Base-by-base conservation (phyloP, 2,888 invertebrate genomes). In the Mellilla xanthometata region DNA sequence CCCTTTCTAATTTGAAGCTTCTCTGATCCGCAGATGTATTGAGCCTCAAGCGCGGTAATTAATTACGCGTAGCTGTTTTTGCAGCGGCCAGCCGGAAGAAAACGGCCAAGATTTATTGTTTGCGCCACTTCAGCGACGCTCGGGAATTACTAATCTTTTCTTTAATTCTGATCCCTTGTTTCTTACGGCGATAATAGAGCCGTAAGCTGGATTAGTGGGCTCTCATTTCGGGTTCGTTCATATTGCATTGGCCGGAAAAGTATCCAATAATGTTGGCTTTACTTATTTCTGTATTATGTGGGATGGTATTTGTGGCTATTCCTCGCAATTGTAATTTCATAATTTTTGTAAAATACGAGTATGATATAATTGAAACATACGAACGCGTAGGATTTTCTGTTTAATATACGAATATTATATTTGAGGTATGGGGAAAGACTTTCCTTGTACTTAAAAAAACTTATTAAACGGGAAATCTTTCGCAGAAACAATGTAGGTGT, bases 31-130 rank as follows among this genome's bases (percentile, higher is more conserved):
- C 13, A 29, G 12, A 23, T 24, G 23, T 41, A 41, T 38, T 31
- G 23, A 24, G 19, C 29, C 23, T 19, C 38, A 36, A 43, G 46
- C 39, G 47, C 66, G 75, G 81, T 81, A 83, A 84, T 83, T 85
- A 85, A 84, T 84, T 79, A 80, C 81, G 73, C 74, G 76, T 77
- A 67, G 72, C 72, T 72, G 79, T 83, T 83, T 84, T 84, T 83
- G 82, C 77, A 78, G 69, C 66, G 76, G 75, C 73, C 64, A 68
- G 71, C 56, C 63, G 73, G 75, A 76, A 80, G 76, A 76, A 72
- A 81, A 75, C 72, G 67, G 72, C 62, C 66, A 81, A 85, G 84
- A 86, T 86, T 86, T 85, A 86, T 85, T 68, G 76, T 79, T 72
- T 62, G 72, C 72, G 72, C 70, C 75, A 64, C 68, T 72, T 60